Evolutionary conservation across 37 sponge, comb jelly and placozoan species (phyloP), one percentile per base, ranked within the genome.

Genomic region (Spongia lamella): DNA sequence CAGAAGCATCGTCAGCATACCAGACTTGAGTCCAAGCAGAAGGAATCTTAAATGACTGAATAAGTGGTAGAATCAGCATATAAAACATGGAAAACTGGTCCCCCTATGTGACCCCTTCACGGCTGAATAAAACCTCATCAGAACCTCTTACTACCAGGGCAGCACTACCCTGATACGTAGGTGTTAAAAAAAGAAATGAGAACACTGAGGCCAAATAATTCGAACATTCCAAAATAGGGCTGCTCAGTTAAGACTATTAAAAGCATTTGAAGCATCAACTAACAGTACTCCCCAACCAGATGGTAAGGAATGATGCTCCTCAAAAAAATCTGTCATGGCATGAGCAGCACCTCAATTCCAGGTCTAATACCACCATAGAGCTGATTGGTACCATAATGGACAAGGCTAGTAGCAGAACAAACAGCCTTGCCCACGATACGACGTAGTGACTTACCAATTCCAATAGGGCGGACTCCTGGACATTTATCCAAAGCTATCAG

Each of bases 231-330:
- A 71, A 34, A 24, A 70, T 63, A 22, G 72, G 7, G 21, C 36
- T 43, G 32, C 22, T 24, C 67, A 22, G 31, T 61, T 75, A 7
- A 75, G 19, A 14, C 63, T 62, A 37, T 73, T 73, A 56, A 73
- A 56, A 70, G 58, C 35, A 79, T 29, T n/a, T 61, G 50, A 26
- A 72, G 72, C 39, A 26, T 61, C 74, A 19, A 79, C 70, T 0
- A 79, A 50, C 30, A 79, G 70, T 61, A 79, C 57, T 14, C 80
- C 80, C 80, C 80, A 79, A 56, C 70, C 70, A 36, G 70, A 58
- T n/a, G n/a, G n/a, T n/a, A n/a, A n/a, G 14, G 58, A 68, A 19
- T 15, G 24, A 20, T 67, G 53, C 37, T 70, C 82, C 24, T 71
- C 82, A 81, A 61, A 81, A 20, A 81, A 53, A 17, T 72, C 82